Evolutionary conservation across 2,797 vertebrate species (phyloP), one percentile per base, ranked within the genome.

Genomic region (Anisognathus igniventris): DNA sequence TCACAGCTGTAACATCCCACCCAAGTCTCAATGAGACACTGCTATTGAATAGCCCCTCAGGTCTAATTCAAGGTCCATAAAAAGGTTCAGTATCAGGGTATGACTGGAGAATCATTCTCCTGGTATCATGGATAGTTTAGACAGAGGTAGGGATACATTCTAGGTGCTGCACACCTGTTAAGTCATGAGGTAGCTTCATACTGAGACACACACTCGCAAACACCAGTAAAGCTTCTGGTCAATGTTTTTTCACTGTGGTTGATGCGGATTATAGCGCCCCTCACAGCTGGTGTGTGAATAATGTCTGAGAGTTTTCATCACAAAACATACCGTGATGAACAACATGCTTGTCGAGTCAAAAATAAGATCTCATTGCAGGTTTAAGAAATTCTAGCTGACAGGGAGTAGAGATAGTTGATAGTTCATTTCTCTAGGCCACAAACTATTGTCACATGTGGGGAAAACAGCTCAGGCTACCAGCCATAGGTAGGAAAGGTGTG

Each of bases 201-300:
- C 2, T 2, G 11, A 73, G 20, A 56, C 13, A 42, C 9, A 30
- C 2, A 8, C 20, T 30, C 51, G 35, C n/a, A 37, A 85, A 72
- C 25, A 70, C 28, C 18, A 28, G 23, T 20, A 51, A 60, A 78
- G 47, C 5, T 42, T 80, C 9, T 33, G 57, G 62, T 27, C 2
- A 6, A 6, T 9, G 25, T 39, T 75, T 87, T 61, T 85, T 61
- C 47, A 31, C 20, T 16, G 39, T 9, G 16, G 22, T 13, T 65
- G 47, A 62, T 40, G n/a, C 0, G 0, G 44, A n/a, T 68, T 56
- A 22, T 7, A 47, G 8, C 11, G 27, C 8, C 28, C n/a, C 48
- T 58, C 44, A 30, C 19, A 62, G n/a, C 7, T 40, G 31, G 11
- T 35, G n/a, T 17, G 12, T 42, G 45, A 81, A 19, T 37, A 67